Percentiles rank a stretch among this genome's conserved stretches.
Evolutionary conservation across 2,888 invertebrate genomes (phyloP).

Genomic region (Scaeva pyrastri): DNA sequence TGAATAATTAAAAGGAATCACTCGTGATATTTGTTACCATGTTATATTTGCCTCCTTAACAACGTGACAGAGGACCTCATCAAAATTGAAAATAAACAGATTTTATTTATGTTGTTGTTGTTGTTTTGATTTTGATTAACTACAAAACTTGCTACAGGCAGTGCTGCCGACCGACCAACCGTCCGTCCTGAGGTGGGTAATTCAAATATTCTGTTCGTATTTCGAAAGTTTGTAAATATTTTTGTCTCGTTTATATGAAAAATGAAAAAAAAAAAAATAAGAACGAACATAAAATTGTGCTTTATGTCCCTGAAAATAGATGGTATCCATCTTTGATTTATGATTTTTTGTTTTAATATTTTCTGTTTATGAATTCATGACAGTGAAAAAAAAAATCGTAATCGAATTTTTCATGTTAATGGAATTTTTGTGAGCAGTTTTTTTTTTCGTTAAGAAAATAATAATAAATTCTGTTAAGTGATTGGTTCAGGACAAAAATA

Average conservation of each 20-base stretch:
- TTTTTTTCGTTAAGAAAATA: background rate
- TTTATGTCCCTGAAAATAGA: slow-evolving; percentile 16
- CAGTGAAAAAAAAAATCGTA: background rate
- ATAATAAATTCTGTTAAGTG: slow-evolving; percentile 5
- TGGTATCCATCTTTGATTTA: slow-evolving; percentile 46
- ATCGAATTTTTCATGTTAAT: slow-evolving; percentile 43
- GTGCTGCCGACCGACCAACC: too few relatives aligned
- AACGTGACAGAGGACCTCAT: background rate
- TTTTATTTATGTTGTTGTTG: background rate
- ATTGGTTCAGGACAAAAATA: background rate
- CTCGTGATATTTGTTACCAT: background rate
- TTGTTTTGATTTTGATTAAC: background rate
- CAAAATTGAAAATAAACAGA: background rate
- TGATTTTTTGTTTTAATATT: background rate
- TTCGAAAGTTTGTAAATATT: background rate
- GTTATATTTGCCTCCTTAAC: background rate
- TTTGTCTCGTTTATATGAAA: background rate
- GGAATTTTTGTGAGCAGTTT: slow-evolving; percentile 31
- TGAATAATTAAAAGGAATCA: background rate
- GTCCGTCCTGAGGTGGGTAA: too few relatives aligned
- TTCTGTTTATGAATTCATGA: background rate
- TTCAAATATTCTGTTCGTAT: slow-evolving; percentile 8
- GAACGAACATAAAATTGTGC: slow-evolving; percentile 36
- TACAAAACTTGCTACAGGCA: slow-evolving; percentile 5
- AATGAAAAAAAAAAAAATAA: background rate